A percentile compares a stretch with the other conserved stretches of the same genome.
Evolutionary conservation across 2,888 invertebrate species (phyloP).

Genomic region (Amorpha juglandis): DNA sequence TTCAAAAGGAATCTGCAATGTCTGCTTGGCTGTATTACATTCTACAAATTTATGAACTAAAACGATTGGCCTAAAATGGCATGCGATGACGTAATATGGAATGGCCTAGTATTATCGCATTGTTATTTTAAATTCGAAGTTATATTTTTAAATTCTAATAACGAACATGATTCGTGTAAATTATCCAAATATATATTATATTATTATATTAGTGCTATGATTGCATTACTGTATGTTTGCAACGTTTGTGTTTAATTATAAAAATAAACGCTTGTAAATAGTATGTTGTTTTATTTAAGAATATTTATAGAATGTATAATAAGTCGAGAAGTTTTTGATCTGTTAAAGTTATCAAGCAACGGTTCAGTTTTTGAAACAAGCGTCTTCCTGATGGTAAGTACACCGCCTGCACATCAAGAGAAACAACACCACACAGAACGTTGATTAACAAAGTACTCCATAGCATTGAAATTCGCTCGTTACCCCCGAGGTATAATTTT

Average conservation of each 20-base stretch:
- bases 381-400: no score
- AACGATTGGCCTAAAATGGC: constrained; percentile 54
- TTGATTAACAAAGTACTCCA: no score
- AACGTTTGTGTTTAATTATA: constrained; percentile 80
- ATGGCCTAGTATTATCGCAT: constrained; percentile 56
- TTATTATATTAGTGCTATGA: constrained; percentile 76
- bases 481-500: no score
- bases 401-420: no score
- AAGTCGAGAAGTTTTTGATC: no score
- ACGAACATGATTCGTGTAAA: constrained; percentile 64
- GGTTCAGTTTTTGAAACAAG: no score
- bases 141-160: constrained; percentile 70
- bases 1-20: no score
- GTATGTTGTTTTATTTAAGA: constrained; percentile 35
- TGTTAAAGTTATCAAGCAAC: no score
- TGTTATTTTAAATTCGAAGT: constrained; percentile 50
- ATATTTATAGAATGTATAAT: not conserved
- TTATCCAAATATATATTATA: constrained; percentile 55
- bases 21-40: constrained; percentile 29
- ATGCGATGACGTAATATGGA: constrained; percentile 44
- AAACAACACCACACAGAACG: no score
- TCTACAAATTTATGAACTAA: constrained; percentile 18
- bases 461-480: no score
- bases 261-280: constrained; percentile 84
- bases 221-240: constrained; percentile 83